Evolutionary conservation across 2,113 vertebrate species (phyloP).

Genomic region (Scopus umbretta): DNA sequence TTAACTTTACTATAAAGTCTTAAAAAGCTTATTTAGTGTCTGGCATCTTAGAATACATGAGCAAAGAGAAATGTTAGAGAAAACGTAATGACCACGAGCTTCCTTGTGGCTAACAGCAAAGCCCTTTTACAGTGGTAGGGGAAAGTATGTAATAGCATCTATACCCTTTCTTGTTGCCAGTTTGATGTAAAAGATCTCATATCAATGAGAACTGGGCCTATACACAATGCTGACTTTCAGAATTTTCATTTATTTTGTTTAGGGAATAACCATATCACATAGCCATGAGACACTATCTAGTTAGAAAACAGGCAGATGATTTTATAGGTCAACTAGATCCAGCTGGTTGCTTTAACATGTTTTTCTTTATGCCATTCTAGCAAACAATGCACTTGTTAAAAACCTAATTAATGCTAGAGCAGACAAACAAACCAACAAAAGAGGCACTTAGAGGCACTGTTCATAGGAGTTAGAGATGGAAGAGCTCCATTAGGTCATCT

Average conservation of each 20-base stretch:
- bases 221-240: not conserved
- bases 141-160: not conserved
- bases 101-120: not conserved
- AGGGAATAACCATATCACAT: not conserved
- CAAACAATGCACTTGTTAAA: conserved; percentile 69
- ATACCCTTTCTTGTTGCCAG: not conserved
- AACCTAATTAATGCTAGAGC: conserved; percentile 62
- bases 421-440: conserved; percentile 69
- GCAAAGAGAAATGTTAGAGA: not conserved
- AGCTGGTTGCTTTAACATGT: conserved; percentile 36
- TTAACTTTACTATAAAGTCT: not conserved
- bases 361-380: conserved; percentile 34
- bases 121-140: not conserved
- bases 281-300: not conserved
- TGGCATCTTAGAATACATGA: not conserved
- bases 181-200: not conserved
- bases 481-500: conserved; percentile 56
- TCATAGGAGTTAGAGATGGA: conserved; percentile 35
- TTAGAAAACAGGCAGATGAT: conserved; percentile 3
- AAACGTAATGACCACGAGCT: not conserved
- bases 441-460: conserved; percentile 58
- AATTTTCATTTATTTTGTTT: not conserved
- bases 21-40: not conserved
- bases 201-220: not conserved
- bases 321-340: conserved; percentile 22